Conservation (phyloP, 2,888 invertebrate species). For the Pammene fasciana region DNA sequence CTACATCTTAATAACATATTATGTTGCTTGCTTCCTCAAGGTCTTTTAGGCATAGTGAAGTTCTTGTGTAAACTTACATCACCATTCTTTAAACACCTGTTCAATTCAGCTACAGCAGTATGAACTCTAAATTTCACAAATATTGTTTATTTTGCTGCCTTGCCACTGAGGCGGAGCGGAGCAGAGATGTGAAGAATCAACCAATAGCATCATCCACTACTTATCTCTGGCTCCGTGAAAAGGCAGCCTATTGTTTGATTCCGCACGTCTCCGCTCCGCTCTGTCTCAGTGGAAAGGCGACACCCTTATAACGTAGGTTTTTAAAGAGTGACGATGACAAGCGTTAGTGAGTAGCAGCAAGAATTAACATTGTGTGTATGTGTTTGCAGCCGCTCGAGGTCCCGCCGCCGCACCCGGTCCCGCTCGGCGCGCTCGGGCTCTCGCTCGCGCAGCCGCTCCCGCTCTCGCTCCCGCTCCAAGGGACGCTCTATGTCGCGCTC, state of each 20-base stretch:
- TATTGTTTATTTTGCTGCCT: too few species aligned
- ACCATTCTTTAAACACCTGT: neutral
- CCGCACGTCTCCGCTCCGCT: too few species aligned
- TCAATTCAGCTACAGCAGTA: neutral
- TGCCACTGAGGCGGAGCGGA: too few species aligned
- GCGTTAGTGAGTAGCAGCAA: neutral
- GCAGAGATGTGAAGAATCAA: too few species aligned
- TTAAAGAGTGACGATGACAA: constrained; percentile 12
- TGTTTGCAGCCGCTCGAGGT: constrained; percentile 84
- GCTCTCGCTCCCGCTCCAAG: constrained; percentile 81
- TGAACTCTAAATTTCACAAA: neutral
- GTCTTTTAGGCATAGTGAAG: too few species aligned
- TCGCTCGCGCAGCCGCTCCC: constrained; percentile 74
- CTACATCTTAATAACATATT: too few species aligned
- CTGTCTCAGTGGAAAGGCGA: too few species aligned
- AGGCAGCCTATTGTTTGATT: too few species aligned
- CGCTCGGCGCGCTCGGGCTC: constrained; percentile 81
- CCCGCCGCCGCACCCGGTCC: constrained; percentile 85
- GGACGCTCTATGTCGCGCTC: constrained; percentile 78
- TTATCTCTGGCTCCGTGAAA: too few species aligned
- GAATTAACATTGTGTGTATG: constrained; percentile 33
- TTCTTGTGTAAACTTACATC: neutral
- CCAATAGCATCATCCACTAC: too few species aligned
- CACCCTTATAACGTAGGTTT: neutral
- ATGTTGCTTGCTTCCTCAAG: too few species aligned